These are phyloP conservation scores for Artemia sp. DNA, from an alignment of 2,888 invertebrate species.

Conservation along the genomic window DNA sequence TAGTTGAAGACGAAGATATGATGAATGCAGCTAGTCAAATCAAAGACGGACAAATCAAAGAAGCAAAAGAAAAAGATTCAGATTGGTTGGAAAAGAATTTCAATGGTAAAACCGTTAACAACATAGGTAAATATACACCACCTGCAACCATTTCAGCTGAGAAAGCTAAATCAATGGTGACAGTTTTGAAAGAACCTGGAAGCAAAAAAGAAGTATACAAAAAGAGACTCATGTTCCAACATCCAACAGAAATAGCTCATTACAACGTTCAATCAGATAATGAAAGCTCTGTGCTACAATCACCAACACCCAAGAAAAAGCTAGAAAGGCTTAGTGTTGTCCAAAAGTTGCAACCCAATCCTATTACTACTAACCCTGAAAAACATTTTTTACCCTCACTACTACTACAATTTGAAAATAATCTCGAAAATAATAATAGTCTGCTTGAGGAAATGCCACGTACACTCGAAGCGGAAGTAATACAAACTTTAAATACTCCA, in stretches of 20 bases:
- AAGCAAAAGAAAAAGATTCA: background rate
- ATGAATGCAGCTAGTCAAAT: background rate
- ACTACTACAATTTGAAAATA: no score
- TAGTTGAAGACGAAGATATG: no score
- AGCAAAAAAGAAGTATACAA: background rate
- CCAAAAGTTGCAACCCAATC: no score
- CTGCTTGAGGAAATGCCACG: no score
- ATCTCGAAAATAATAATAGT: no score
- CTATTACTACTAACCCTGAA: no score
- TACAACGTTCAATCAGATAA: background rate
- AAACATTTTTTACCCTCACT: no score
- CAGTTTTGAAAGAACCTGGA: background rate
- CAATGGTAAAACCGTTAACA: background rate
- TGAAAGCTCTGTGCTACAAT: background rate
- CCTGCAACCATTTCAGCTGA: background rate
- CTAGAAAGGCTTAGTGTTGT: no score
- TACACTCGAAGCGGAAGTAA: background rate
- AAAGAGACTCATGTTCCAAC: background rate
- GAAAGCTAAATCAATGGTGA: background rate
- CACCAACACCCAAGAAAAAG: no score
- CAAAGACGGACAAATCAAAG: background rate
- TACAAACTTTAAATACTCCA: background rate
- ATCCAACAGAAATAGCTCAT: background rate
- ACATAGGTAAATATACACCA: conserved; percentile 1
- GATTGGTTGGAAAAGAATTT: background rate